Percentiles rank a stretch among this genome's conserved stretches.
Conservation (phyloP, 2,113 vertebrate genomes). For the Australoheros scitulus region DNA sequence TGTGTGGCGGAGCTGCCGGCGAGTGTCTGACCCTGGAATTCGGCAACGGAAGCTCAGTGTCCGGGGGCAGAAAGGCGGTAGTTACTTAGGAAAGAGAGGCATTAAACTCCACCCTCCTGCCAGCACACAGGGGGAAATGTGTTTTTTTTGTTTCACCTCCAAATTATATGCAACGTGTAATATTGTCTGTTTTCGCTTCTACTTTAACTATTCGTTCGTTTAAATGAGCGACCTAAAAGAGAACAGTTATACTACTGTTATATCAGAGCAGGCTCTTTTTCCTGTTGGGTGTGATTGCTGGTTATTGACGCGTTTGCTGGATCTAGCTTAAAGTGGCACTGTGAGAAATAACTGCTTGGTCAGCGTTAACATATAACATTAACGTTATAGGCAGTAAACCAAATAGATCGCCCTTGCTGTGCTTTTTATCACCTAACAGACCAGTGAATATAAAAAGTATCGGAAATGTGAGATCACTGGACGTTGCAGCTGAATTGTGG, state of each 20-base stretch:
- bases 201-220: not conserved
- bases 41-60: slow-evolving; percentile 59
- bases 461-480: not conserved
- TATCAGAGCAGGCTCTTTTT: not conserved
- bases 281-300: not conserved
- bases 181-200: not conserved
- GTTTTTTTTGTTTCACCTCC: not conserved
- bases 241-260: not conserved
- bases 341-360: not conserved
- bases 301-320: not conserved
- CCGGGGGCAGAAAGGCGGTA: slow-evolving; percentile 62
- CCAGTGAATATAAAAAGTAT: not conserved
- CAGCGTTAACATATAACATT: not conserved
- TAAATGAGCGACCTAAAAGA: not conserved
- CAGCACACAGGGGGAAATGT: not conserved
- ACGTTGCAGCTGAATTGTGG: not conserved
- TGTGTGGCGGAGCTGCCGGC: not conserved
- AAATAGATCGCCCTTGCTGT: not conserved
- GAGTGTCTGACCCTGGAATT: slow-evolving; percentile 35
- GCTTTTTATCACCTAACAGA: not conserved
- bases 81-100: slow-evolving; percentile 28
- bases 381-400: not conserved
- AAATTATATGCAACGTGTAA: not conserved
- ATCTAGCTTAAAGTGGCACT: not conserved
- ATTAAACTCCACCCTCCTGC: slow-evolving; percentile 56